phyloP scores from a whole-genome alignment of 2,888 invertebrate species.

The Limnephilus lunatus region DNA sequence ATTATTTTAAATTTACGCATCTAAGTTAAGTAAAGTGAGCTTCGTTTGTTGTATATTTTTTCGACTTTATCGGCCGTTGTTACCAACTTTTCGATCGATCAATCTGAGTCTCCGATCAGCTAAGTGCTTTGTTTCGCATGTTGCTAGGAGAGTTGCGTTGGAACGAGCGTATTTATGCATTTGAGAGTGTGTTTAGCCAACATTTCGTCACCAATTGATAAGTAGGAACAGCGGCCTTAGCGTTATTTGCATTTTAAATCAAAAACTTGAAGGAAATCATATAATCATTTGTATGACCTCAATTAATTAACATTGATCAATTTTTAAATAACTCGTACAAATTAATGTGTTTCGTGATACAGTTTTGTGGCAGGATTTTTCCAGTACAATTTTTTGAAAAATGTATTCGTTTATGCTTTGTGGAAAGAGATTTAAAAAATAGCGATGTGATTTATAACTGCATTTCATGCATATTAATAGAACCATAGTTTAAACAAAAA shows the following conservation, averaged over 20 bases:
- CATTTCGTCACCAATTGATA: too few relatives aligned
- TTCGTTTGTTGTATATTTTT: neutral
- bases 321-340: neutral
- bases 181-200: too few relatives aligned
- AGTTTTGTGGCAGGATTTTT: constrained; percentile 65
- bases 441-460: neutral
- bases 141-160: too few relatives aligned
- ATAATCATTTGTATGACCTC: too few relatives aligned
- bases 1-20: too few relatives aligned
- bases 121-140: too few relatives aligned
- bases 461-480: neutral
- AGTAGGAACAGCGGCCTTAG: neutral
- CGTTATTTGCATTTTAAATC: neutral
- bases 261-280: neutral
- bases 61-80: too few relatives aligned
- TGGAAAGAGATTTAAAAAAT: neutral
- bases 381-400: constrained; percentile 66
- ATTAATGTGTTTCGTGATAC: constrained; percentile 55
- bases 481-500: neutral
- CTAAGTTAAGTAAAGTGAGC: neutral
- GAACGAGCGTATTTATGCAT: too few relatives aligned
- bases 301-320: neutral
- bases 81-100: too few relatives aligned
- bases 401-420: constrained; percentile 58
- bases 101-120: too few relatives aligned